These are phyloP conservation scores for Antheraea assamensis DNA, from an alignment of 2,888 invertebrate genomes.

Conservation along the genomic window DNA sequence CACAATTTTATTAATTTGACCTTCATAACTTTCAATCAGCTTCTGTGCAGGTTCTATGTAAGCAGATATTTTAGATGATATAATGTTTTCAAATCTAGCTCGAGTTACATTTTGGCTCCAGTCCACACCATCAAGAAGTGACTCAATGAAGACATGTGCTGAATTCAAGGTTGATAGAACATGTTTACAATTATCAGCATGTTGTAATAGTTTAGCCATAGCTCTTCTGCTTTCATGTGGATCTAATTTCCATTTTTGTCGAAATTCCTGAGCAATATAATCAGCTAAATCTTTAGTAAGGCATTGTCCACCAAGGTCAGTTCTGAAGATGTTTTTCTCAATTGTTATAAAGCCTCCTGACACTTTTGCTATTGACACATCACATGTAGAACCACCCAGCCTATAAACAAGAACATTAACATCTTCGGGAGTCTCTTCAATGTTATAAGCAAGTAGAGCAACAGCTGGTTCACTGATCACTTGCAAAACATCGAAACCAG, in stretches of 20 bases:
- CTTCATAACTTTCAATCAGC: conserved; percentile 74
- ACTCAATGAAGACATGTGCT: conserved; percentile 89
- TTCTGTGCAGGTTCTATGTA: conserved; percentile 83
- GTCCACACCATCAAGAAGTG: conserved; percentile 90
- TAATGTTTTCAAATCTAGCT: conserved; percentile 86
- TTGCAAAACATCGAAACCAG: conserved; percentile 89
- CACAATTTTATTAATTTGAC: conserved; percentile 79
- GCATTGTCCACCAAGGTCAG: conserved; percentile 86
- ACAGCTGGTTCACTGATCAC: conserved; percentile 90
- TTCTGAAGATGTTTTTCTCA: conserved; percentile 82
- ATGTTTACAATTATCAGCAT: conserved; percentile 89
- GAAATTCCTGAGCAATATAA: conserved; percentile 85
- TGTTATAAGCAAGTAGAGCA: conserved; percentile 86
- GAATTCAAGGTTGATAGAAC: conserved; percentile 87
- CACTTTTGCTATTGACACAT: conserved; percentile 85
- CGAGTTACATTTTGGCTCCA: conserved; percentile 87
- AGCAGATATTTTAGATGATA: conserved; percentile 82
- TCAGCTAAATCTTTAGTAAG: conserved; percentile 86
- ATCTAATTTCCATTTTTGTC: conserved; percentile 86
- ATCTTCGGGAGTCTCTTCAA: conserved; percentile 72
- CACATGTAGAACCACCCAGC: conserved; percentile 88
- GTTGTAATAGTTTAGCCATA: conserved; percentile 85
- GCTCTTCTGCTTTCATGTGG: conserved; percentile 87
- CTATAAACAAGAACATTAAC: conserved; percentile 84
- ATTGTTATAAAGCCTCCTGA: conserved; percentile 85